These are phyloP conservation scores for Pteronura brasiliensis DNA, from an alignment of 2,113 vertebrate genomes.

Conservation along the genomic window DNA sequence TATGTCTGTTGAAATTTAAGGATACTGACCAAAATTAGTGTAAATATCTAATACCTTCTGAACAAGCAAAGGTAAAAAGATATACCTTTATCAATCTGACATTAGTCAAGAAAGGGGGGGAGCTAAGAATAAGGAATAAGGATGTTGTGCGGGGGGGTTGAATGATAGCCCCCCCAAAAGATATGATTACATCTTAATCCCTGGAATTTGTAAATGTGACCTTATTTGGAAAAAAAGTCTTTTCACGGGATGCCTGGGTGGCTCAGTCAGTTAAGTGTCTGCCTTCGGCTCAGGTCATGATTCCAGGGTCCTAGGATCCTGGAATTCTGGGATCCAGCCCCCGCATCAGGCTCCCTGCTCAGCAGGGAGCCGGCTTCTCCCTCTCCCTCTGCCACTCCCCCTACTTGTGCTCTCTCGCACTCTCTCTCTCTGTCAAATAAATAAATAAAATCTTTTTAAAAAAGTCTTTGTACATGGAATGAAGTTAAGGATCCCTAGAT, in stretches of 20 bases:
- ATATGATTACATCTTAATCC: neutral
- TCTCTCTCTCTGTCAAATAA: neutral
- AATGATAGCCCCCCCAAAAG: neutral
- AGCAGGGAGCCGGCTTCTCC: no score
- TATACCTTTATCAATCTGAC: neutral
- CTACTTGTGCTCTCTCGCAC: neutral
- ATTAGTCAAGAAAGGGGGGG: neutral
- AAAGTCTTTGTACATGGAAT: neutral
- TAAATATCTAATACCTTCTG: neutral
- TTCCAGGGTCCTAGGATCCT: neutral
- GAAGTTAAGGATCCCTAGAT: neutral
- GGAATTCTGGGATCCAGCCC: no score
- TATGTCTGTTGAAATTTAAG: neutral
- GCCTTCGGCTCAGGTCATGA: neutral
- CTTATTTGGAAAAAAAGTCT: neutral
- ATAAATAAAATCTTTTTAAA: neutral
- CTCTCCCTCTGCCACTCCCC: neutral
- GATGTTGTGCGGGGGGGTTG: neutral
- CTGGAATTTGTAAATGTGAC: neutral
- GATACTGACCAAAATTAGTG: neutral
- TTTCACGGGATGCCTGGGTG: neutral
- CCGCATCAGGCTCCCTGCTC: no score
- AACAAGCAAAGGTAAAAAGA: neutral
- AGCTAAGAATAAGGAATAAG: neutral
- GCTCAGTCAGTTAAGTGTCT: neutral